Evolutionary conservation across 2,888 invertebrate genomes (phyloP), one percentile per base, ranked within the genome.

Genomic region (Cephonodes hylas): DNA sequence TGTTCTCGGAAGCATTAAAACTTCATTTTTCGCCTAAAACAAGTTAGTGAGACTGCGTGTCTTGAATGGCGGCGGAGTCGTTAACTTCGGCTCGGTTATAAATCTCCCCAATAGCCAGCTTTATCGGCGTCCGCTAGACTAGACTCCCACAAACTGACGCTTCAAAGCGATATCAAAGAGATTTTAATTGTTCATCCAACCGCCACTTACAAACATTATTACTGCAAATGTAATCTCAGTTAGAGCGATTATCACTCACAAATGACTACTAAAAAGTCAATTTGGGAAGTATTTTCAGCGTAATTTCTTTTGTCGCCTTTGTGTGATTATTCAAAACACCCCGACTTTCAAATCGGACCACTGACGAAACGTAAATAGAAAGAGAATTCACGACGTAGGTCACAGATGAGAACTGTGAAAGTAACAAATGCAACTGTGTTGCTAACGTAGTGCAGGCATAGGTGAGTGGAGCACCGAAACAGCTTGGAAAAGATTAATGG

Each of bases 401-500:
- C 53, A 53, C 31, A 18, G 27, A 53, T 25, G 48, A 48, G 31
- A 31, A 53, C 53, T 53, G 31, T 53, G 53, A 63, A 72, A 66
- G 72, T 64, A 64, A 63, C 64, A 60, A 70, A 34, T 66, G 46
- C 62, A 60, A 63, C 56, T 56, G 64, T 64, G 42, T 53, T 42
- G 20, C 60, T n/a, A 27, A 22, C 25, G 44, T 63, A 57, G 58
- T 60, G 27, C 23, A 25, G 20, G 20, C 45, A 46, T 38, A 25
- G 42, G 34, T 77, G 76, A 82, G 75, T 75, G 73, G 74, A 82
- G 75, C 77, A 77, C 78, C 79, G 79, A 84, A 87, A 84, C 83
- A 81, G 79, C 82, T 80, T 76, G 72, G 76, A 79, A 84, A 86
- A 90, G 89, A 90, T 91, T 86, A 91, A 91, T 91, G 86, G 86